A percentile compares a stretch with the other conserved stretches of the same genome.
phyloP scores from a whole-genome alignment of 2,888 invertebrate genomes.

The Notodonta ziczac region DNA sequence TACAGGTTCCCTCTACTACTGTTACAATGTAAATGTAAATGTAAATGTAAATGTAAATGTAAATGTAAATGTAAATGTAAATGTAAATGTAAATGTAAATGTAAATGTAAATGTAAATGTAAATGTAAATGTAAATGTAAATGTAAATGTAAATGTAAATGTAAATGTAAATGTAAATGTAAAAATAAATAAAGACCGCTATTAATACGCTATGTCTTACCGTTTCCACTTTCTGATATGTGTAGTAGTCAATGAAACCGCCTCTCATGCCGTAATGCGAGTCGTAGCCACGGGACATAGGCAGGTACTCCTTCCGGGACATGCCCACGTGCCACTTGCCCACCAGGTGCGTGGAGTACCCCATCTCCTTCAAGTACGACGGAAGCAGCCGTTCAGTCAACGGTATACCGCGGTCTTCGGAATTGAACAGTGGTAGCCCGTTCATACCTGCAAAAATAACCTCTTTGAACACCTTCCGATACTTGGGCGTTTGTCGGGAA shows the following conservation, averaged over 20 bases:
- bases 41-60: no score
- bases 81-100: no score
- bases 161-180: no score
- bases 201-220: no score
- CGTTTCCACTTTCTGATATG: constrained; percentile 71
- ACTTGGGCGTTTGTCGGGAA: no score
- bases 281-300: constrained; percentile 91
- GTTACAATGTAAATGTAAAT: no score
- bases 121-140: no score
- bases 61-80: no score
- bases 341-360: constrained; percentile 92
- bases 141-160: no score
- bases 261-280: constrained; percentile 92
- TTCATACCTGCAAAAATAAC: constrained; percentile 65
- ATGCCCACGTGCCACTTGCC: constrained; percentile 97
- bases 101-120: no score
- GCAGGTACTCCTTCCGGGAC: constrained; percentile 88
- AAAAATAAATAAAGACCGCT: no score
- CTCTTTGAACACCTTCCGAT: neutral
- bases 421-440: constrained; percentile 67
- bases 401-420: constrained; percentile 78
- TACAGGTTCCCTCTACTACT: neutral
- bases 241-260: constrained; percentile 90
- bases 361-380: constrained; percentile 86
- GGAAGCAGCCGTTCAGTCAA: constrained; percentile 84